Evolutionary conservation across 2,113 vertebrate species (phyloP).

Genomic region (Cottus gobio): DNA sequence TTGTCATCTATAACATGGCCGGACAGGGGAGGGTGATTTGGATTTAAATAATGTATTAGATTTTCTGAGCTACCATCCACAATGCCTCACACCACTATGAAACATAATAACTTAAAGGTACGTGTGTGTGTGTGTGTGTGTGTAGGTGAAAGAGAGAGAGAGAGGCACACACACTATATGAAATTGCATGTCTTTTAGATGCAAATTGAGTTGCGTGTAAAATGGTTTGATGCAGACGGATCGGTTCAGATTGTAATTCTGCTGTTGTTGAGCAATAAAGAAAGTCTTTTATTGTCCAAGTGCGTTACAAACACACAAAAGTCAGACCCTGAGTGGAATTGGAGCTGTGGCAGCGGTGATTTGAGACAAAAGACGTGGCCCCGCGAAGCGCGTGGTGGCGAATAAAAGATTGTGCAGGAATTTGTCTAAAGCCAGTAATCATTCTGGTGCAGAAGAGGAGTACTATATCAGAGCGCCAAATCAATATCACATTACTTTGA

Average conservation of each 20-base stretch:
- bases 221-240: constrained; percentile 60
- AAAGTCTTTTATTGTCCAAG: constrained; percentile 45
- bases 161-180: constrained; percentile 11
- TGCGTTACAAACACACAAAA: constrained; percentile 33
- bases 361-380: constrained; percentile 57
- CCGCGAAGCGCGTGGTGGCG: constrained; percentile 4
- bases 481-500: constrained; percentile 87
- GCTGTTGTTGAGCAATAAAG: constrained; percentile 60
- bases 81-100: constrained; percentile 64
- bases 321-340: constrained; percentile 29
- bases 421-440: constrained; percentile 85
- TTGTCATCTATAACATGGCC: constrained; percentile 75
- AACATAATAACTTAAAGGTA: constrained; percentile 68
- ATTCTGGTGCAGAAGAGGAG: constrained; percentile 72
- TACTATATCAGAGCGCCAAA: constrained; percentile 78
- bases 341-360: constrained; percentile 38
- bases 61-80: constrained; percentile 71
- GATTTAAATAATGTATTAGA: constrained; percentile 81
- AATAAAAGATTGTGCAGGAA: constrained; percentile 74
- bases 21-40: constrained; percentile 75
- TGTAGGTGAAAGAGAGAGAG: constrained; percentile 23
- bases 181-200: constrained; percentile 70
- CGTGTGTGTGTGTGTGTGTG: constrained; percentile 22
- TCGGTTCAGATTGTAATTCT: constrained; percentile 61
- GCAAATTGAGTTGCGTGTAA: constrained; percentile 62